phyloP scores from a whole-genome alignment of 2,113 vertebrate genomes.

The Chloebia gouldiae region DNA sequence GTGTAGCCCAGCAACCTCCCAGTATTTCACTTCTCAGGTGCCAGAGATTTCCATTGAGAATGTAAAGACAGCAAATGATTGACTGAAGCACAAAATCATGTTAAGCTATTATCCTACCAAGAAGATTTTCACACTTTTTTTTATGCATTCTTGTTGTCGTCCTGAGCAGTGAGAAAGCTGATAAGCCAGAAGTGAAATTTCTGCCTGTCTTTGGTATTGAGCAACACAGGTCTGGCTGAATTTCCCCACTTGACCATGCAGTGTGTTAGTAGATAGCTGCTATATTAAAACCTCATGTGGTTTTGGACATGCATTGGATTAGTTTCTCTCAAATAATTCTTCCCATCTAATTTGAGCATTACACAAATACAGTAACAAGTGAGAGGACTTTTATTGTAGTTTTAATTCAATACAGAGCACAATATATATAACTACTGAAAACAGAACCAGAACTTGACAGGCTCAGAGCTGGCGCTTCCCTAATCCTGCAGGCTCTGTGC shows the following conservation, averaged over 20 bases:
- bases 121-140: background rate
- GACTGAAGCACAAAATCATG: background rate
- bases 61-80: background rate
- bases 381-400: slow-evolving; percentile 48
- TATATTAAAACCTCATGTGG: slow-evolving; percentile 41
- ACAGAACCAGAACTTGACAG: slow-evolving; percentile 1
- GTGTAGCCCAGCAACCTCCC: background rate
- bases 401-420: slow-evolving; percentile 55
- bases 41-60: background rate
- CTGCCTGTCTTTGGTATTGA: background rate
- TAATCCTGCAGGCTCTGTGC: background rate
- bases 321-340: slow-evolving; percentile 39
- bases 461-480: background rate
- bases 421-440: slow-evolving; percentile 37
- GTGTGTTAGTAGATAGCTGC: background rate
- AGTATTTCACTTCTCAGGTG: background rate
- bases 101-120: background rate
- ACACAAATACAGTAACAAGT: slow-evolving; percentile 64
- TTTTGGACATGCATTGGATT: background rate
- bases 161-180: background rate
- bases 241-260: background rate
- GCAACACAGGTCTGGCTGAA: background rate
- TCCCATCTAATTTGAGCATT: slow-evolving; percentile 15
- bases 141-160: background rate
- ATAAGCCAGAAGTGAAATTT: background rate